Conservation (phyloP, 2,888 invertebrate species). For the Ormyrus labotus region DNA sequence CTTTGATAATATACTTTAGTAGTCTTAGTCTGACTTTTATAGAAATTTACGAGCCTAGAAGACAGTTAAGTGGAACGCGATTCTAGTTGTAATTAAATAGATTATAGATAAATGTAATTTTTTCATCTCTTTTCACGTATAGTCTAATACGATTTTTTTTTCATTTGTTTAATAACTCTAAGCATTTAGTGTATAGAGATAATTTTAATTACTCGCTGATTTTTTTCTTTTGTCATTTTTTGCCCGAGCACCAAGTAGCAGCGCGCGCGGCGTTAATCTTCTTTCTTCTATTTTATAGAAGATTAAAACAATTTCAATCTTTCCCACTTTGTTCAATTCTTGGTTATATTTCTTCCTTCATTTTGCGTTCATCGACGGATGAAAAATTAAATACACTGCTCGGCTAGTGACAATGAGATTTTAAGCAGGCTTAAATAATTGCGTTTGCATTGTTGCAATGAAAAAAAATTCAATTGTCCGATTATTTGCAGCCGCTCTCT, state of each 20-base stretch:
- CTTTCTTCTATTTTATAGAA: conserved; percentile 5
- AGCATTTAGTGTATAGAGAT: conserved; percentile 34
- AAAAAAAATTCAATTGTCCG: conserved; percentile 26
- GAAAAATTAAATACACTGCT: conserved; percentile 5
- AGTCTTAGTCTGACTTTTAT: conserved; percentile 20
- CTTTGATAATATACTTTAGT: neutral
- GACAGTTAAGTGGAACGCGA: conserved; percentile 43
- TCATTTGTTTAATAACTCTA: conserved; percentile 27
- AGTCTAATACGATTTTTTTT: neutral
- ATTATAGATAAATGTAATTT: conserved; percentile 37
- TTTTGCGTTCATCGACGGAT: neutral
- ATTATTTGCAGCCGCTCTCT: conserved; percentile 19
- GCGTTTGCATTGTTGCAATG: neutral
- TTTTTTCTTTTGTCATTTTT: neutral
- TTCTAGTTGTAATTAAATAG: conserved; percentile 25
- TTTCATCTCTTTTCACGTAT: neutral
- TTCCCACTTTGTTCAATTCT: neutral
- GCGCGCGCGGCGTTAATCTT: neutral
- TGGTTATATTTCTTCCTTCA: neutral
- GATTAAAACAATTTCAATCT: neutral
- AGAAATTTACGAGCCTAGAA: conserved; percentile 44
- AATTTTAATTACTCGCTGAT: neutral
- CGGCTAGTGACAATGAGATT: conserved; percentile 5
- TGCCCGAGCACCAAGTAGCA: neutral
- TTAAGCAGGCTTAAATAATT: conserved; percentile 2